Evolutionary conservation across 2,113 vertebrate genomes (phyloP).

Genomic region (Chrysemys picta): DNA sequence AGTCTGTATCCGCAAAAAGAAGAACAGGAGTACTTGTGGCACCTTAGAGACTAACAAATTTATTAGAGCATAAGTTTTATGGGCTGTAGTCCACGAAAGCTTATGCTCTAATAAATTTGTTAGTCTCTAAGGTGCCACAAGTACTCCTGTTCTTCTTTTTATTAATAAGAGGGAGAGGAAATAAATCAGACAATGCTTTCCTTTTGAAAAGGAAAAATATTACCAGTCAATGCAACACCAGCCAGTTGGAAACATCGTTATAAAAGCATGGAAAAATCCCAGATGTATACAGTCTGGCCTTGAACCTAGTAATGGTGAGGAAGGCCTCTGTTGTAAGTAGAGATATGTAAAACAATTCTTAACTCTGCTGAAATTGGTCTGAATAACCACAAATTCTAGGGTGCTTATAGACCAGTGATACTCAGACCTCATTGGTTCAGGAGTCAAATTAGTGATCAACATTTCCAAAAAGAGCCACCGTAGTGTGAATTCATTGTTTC

Average conservation of each 20-base stretch:
- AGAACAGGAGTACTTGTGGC: too few relatives aligned
- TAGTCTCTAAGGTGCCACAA: too few relatives aligned
- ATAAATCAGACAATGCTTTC: slow-evolving; percentile 32
- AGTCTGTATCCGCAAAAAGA: too few relatives aligned
- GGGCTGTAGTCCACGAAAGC: too few relatives aligned
- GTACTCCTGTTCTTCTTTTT: too few relatives aligned
- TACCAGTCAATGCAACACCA: neutral
- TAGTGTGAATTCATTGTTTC: too few relatives aligned
- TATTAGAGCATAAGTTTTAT: too few relatives aligned
- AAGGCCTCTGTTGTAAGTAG: neutral
- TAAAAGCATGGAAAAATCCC: slow-evolving; percentile 8
- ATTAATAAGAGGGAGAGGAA: slow-evolving; percentile 40
- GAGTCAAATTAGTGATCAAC: too few relatives aligned
- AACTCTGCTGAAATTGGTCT: neutral
- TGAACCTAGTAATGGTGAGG: neutral
- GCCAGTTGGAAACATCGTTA: slow-evolving; percentile 12
- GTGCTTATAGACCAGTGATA: neutral
- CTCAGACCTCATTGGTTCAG: too few relatives aligned
- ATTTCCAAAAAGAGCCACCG: too few relatives aligned
- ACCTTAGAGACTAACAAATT: too few relatives aligned
- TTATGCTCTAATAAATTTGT: too few relatives aligned
- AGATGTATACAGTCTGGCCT: neutral
- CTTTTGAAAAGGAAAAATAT: slow-evolving; percentile 10
- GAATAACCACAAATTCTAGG: neutral
- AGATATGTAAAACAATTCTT: neutral